Base-by-base conservation (phyloP, 2,113 vertebrate genomes). In the Rattus norvegicus region DNA sequence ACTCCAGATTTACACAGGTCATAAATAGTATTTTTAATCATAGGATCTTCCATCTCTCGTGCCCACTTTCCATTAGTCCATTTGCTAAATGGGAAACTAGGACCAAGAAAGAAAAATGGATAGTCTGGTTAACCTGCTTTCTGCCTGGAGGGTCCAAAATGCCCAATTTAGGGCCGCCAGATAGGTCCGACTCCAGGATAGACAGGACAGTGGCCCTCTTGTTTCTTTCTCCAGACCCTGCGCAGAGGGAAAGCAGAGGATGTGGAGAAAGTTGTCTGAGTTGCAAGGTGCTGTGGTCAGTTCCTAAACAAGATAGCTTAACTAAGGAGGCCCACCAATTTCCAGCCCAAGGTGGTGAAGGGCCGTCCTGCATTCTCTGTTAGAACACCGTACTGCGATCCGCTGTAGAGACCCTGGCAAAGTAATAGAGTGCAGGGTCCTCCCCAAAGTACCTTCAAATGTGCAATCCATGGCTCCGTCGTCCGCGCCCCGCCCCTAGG, bases 401-500 rank as follows among this genome's bases (percentile, higher is more conserved):
- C 22, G 14, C 81, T 43, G 89, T 16, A 16, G 70, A 85, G 56
- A 59, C n/a, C 12, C 16, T 67, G 72, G 49, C 49, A 85, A n/a
- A 43, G 88, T 22, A 36, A 54, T 61, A 39, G 52, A 56, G 9
- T 12, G 26, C 28, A 10, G 24, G 47, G 7, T 20, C 90, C 79
- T 91, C 86, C 87, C 30, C 72, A 56, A 39, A 96, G 85, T 98
- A 98, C 98, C 98, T 98, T 98, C 93, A 1, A 97, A 98, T 5
- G 97, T 88, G 97, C 98, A 92, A 59, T 98, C 98, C 98, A 98
- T 98, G 90, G 80, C 36, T 91, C 72, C 73, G 47, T 7, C 39
- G 87, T 88, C 91, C 36, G 72, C 33, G 84, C 84, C 96, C 92
- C 94, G 86, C 97, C 95, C 97, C 92, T 75, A 26, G 61, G 94